Evolutionary conservation across 2,113 vertebrate species (phyloP).

Genomic region (Hydrochoerus hydrochaeris): DNA sequence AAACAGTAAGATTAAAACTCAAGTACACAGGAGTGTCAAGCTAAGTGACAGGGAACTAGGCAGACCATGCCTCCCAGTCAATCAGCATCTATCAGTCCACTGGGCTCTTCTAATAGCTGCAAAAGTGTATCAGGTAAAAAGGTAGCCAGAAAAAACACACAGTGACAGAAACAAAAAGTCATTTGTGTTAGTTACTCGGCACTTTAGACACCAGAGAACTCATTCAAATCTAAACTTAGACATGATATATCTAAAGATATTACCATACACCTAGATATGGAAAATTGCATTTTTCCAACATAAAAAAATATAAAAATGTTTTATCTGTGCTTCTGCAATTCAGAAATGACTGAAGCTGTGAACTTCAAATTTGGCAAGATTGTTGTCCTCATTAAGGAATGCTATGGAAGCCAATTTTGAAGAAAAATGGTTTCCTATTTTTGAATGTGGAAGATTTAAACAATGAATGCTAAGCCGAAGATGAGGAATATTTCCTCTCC

Average conservation of each 20-base stretch:
- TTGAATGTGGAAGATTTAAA: conserved; percentile 75
- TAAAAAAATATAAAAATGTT: conserved; percentile 76
- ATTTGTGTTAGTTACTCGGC: background rate
- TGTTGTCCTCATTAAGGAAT: conserved; percentile 80
- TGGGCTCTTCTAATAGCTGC: background rate
- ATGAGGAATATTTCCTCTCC: conserved; percentile 60
- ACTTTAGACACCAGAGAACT: conserved; percentile 40
- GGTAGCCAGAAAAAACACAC: background rate
- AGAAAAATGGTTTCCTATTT: conserved; percentile 81
- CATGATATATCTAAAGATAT: conserved; percentile 49
- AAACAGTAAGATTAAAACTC: conserved; percentile 57
- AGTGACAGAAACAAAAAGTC: background rate
- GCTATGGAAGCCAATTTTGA: conserved; percentile 78
- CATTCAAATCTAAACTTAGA: conserved; percentile 57
- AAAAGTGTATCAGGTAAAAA: background rate
- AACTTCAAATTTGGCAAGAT: conserved; percentile 83
- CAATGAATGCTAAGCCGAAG: conserved; percentile 67
- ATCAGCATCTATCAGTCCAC: conserved; percentile 19
- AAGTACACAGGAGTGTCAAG: background rate
- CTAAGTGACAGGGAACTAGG: background rate
- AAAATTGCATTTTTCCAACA: conserved; percentile 66
- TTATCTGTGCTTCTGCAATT: conserved; percentile 80
- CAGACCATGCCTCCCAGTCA: background rate
- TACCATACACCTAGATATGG: conserved; percentile 63
- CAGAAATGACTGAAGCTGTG: conserved; percentile 83